These are phyloP conservation scores for Chesias legatella DNA, from an alignment of 2,888 invertebrate species.

Conservation along the genomic window DNA sequence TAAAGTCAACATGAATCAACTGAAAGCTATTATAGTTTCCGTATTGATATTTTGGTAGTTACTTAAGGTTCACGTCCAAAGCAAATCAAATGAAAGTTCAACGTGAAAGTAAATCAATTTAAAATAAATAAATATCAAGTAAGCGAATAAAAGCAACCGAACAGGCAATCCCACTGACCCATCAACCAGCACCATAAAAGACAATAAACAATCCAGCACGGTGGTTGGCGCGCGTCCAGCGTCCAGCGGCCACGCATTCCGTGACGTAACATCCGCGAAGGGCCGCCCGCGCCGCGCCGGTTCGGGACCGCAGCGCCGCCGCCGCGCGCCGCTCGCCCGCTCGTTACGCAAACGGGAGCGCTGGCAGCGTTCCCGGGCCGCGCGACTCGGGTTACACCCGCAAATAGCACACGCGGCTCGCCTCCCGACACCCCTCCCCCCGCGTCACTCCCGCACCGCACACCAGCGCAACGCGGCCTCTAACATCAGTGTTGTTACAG, in stretches of 20 bases:
- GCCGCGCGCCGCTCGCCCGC: constrained; percentile 70
- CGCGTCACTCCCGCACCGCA: constrained; percentile 34
- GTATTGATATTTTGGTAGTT: too few species aligned
- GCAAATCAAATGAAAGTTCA: constrained; percentile 1
- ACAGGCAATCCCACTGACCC: constrained; percentile 51
- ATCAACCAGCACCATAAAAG: constrained; percentile 75
- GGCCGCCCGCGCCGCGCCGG: constrained; percentile 49
- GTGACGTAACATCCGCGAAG: constrained; percentile 78
- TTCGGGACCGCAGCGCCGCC: constrained; percentile 66
- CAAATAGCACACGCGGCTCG: constrained; percentile 66
- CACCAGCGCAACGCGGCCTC: too few species aligned
- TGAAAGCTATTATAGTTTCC: too few species aligned
- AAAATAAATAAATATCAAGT: constrained; percentile 5
- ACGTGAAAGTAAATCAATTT: background rate
- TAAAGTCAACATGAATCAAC: background rate
- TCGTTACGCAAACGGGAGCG: constrained; percentile 71
- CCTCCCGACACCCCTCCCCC: constrained; percentile 35
- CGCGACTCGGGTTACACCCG: constrained; percentile 75
- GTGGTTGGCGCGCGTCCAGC: constrained; percentile 69
- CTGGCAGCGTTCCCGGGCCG: constrained; percentile 74
- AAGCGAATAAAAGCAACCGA: constrained; percentile 31
- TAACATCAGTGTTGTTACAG: constrained; percentile 73
- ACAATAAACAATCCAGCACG: constrained; percentile 71
- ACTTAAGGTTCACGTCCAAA: too few species aligned
- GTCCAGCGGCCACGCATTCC: constrained; percentile 60